Conservation (phyloP, 2,797 vertebrate genomes). For the Clarias pachynema region DNA sequence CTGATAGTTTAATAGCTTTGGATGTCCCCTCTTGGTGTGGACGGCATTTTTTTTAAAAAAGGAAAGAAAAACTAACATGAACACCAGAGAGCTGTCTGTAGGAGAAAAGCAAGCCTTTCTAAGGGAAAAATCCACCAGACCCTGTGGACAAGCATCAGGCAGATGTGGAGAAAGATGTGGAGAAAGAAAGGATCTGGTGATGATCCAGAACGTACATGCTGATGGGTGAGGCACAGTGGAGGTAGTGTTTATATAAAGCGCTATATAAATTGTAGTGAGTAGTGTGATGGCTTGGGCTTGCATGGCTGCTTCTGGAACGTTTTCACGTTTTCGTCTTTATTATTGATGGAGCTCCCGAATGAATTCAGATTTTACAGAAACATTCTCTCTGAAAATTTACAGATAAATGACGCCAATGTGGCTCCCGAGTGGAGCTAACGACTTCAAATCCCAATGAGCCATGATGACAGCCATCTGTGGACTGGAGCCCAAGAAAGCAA, state of each 20-base stretch:
- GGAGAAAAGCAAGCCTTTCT: neutral
- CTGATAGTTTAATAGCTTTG: neutral
- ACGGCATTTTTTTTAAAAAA: neutral
- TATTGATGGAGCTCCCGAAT: neutral
- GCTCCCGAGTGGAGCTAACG: neutral
- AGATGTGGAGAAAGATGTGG: neutral
- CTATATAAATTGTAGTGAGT: too few species aligned
- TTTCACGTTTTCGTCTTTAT: neutral
- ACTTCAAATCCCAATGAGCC: neutral
- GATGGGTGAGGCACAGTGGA: too few species aligned
- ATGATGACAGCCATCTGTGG: neutral
- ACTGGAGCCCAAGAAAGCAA: neutral
- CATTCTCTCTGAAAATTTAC: too few species aligned
- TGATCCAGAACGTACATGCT: too few species aligned
- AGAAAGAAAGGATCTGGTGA: neutral
- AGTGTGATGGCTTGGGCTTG: neutral
- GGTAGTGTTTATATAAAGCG: too few species aligned
- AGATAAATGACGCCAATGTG: too few species aligned
- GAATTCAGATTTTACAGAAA: neutral
- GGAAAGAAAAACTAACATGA: neutral
- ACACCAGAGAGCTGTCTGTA: neutral
- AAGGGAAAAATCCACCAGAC: neutral
- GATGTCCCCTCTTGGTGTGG: neutral
- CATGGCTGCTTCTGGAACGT: neutral
- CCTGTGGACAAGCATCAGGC: neutral